These are phyloP conservation scores for Allobates femoralis DNA, from an alignment of 2,797 vertebrate genomes.

Conservation along the genomic window DNA sequence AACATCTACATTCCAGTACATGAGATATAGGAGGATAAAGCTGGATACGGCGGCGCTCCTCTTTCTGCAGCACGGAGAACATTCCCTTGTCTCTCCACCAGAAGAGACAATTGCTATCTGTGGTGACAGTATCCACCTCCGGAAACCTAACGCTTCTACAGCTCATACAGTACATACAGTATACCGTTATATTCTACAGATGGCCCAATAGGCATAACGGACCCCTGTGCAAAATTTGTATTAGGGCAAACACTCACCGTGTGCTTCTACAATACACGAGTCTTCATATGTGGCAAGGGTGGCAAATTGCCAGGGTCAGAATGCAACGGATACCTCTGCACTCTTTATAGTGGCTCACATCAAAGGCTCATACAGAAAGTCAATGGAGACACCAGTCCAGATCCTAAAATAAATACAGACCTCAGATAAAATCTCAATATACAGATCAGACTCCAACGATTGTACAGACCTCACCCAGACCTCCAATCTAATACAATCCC, in stretches of 20 bases:
- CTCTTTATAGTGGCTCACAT: neutral
- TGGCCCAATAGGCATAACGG: neutral
- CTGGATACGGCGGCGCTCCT: neutral
- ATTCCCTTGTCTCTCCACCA: neutral
- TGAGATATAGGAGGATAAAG: constrained; percentile 20
- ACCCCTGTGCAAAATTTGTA: neutral
- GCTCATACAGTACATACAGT: neutral
- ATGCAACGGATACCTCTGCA: neutral
- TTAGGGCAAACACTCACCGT: neutral
- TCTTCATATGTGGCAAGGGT: neutral
- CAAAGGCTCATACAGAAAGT: neutral
- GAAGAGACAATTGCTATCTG: neutral
- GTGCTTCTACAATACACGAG: neutral
- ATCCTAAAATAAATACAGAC: too few species aligned
- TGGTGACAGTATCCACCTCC: neutral
- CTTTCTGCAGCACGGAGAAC: neutral
- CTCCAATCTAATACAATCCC: neutral
- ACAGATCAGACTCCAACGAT: neutral
- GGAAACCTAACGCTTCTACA: neutral
- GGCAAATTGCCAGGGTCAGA: neutral
- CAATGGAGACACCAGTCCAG: neutral
- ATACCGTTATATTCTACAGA: neutral
- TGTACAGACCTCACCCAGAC: neutral
- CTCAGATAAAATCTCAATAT: neutral
- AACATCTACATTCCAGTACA: neutral